Conservation (phyloP, 2,888 invertebrate genomes). For the Vandiemenella viatica region DNA sequence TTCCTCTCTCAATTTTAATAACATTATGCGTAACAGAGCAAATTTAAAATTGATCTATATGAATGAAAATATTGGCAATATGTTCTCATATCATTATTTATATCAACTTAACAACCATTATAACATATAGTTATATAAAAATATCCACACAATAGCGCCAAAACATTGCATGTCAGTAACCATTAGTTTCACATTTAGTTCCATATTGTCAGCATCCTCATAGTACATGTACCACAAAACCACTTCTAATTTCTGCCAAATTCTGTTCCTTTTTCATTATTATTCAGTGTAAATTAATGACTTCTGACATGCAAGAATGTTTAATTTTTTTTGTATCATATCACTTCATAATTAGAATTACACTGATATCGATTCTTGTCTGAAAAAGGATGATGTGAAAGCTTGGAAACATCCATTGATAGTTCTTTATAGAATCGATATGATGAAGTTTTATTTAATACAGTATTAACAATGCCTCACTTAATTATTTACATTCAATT, state of each 20-base stretch:
- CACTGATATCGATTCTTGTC: background rate
- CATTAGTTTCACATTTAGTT: background rate
- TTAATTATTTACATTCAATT: conserved; percentile 15
- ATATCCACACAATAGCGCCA: background rate
- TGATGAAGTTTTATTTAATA: conserved; percentile 14
- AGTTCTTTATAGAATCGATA: conserved; percentile 8
- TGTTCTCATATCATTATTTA: background rate
- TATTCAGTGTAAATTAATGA: too few relatives aligned
- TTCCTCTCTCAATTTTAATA: too few relatives aligned
- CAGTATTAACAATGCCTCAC: conserved; percentile 17
- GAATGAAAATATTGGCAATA: background rate
- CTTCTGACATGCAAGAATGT: background rate
- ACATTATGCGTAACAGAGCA: too few relatives aligned
- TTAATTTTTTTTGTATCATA: background rate
- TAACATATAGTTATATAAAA: background rate
- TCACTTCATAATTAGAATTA: background rate
- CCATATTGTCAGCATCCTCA: background rate
- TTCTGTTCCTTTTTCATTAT: too few relatives aligned
- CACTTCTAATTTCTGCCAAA: too few relatives aligned
- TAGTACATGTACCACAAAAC: too few relatives aligned
- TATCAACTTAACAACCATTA: background rate
- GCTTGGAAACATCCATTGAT: background rate
- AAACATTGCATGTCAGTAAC: background rate
- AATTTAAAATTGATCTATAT: background rate
- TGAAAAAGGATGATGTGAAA: background rate